phyloP scores from a whole-genome alignment of 2,888 invertebrate genomes.

The Saturnia japonica region DNA sequence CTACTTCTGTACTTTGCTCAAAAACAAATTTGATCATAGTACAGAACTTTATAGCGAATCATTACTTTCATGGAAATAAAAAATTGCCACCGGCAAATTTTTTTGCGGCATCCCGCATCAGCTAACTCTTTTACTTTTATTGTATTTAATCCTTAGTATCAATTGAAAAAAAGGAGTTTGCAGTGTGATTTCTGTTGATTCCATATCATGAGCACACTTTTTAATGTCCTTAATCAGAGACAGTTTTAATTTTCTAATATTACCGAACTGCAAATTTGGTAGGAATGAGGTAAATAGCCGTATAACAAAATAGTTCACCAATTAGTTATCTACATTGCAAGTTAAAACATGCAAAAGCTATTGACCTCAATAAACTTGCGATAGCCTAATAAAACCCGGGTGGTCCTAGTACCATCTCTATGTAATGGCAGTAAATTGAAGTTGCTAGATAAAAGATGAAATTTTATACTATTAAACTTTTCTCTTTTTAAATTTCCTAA shows the following conservation, averaged over 20 bases:
- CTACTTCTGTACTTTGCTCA: background rate
- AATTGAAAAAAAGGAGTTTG: too few species aligned
- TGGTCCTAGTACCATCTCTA: constrained; percentile 26
- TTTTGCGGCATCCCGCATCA: too few species aligned
- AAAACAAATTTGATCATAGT: background rate
- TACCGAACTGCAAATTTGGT: background rate
- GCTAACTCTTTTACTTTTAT: too few species aligned
- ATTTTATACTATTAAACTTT: background rate
- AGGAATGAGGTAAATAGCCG: background rate
- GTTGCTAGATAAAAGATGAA: constrained; percentile 7
- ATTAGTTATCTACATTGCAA: constrained; percentile 14
- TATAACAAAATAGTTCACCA: constrained; percentile 13
- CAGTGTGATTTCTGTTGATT: background rate
- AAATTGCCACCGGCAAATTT: too few species aligned
- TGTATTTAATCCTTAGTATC: too few species aligned
- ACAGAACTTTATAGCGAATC: background rate
- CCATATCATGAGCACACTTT: background rate
- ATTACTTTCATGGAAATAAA: background rate
- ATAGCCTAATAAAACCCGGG: constrained; percentile 30
- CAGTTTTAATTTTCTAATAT: background rate
- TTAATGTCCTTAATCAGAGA: background rate
- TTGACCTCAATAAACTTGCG: constrained; percentile 27
- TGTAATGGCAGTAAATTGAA: constrained; percentile 9
- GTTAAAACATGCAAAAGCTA: constrained; percentile 24
- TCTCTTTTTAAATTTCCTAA: background rate